phyloP scores from a whole-genome alignment of 2,888 invertebrate genomes.

The Megaustenia siamemsis region DNA sequence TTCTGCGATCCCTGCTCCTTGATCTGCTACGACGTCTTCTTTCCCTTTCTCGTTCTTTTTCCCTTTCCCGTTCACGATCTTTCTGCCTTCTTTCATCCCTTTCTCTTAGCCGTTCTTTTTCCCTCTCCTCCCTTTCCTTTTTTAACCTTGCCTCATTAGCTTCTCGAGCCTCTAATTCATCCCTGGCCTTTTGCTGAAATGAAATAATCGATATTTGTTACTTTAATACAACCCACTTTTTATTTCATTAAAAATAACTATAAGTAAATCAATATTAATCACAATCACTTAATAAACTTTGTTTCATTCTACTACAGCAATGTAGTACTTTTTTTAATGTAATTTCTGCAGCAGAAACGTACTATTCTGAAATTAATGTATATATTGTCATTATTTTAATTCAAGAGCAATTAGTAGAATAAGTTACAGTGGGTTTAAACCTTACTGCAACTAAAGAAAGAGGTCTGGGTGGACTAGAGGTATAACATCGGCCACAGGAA shows the following conservation, averaged over 20 bases:
- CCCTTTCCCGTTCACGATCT: conserved; percentile 55
- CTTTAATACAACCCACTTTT: not conserved
- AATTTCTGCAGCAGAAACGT: no score
- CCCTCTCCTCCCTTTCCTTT: conserved; percentile 73
- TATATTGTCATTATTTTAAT: no score
- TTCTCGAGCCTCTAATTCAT: conserved; percentile 73
- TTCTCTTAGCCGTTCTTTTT: conserved; percentile 82
- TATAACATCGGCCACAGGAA: no score
- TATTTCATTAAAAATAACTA: not conserved
- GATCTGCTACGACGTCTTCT: conserved; percentile 60
- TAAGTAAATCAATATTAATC: no score
- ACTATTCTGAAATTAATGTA: no score
- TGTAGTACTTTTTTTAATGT: no score
- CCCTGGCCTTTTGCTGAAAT: conserved; percentile 66
- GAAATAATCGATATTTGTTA: not conserved
- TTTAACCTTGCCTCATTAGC: conserved; percentile 80
- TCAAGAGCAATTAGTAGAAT: no score
- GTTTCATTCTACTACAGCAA: no score
- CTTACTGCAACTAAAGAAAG: no score
- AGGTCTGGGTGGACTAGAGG: no score
- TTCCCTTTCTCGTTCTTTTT: conserved; percentile 51
- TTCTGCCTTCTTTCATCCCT: conserved; percentile 78
- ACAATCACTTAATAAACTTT: no score
- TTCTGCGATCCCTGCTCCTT: conserved; percentile 53
- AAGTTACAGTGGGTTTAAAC: no score